Conservation (phyloP, 2,113 vertebrate genomes). For the Tretioscincus oriximinensis region DNA sequence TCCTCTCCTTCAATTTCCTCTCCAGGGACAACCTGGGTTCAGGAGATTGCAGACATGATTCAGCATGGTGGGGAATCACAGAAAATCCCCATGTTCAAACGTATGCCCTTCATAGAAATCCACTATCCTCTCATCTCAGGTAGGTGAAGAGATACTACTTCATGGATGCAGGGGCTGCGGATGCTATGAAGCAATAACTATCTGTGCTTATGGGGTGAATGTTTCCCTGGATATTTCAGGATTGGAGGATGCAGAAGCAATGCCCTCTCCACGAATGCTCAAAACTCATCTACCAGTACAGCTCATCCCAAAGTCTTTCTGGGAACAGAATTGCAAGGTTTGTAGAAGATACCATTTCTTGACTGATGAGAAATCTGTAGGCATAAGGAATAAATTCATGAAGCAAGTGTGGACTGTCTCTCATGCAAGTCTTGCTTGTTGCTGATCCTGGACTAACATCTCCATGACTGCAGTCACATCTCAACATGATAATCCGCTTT, state of each 20-base stretch:
- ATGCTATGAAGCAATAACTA: neutral
- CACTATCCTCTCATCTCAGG: constrained; percentile 33
- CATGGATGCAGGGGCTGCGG: no score
- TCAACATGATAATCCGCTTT: no score
- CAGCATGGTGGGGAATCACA: constrained; percentile 48
- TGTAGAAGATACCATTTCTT: neutral
- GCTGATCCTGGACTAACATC: no score
- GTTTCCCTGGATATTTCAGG: constrained; percentile 22
- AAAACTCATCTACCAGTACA: constrained; percentile 61
- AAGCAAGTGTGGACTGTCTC: no score
- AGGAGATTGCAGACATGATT: constrained; percentile 66
- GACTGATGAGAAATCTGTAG: no score
- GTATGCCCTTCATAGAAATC: constrained; percentile 62
- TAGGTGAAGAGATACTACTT: constrained; percentile 1
- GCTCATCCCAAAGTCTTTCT: constrained; percentile 63
- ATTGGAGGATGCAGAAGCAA: constrained; percentile 28
- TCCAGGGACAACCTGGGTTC: constrained; percentile 68
- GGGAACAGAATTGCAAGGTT: constrained; percentile 65
- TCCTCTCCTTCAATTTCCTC: neutral
- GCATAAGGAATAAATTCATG: neutral
- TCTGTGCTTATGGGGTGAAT: neutral
- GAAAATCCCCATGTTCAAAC: constrained; percentile 44
- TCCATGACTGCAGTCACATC: no score
- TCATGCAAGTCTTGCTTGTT: no score
- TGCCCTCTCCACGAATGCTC: constrained; percentile 44